Evolutionary conservation across 2,113 vertebrate genomes (phyloP).

Genomic region (Elaphurus davidianus): DNA sequence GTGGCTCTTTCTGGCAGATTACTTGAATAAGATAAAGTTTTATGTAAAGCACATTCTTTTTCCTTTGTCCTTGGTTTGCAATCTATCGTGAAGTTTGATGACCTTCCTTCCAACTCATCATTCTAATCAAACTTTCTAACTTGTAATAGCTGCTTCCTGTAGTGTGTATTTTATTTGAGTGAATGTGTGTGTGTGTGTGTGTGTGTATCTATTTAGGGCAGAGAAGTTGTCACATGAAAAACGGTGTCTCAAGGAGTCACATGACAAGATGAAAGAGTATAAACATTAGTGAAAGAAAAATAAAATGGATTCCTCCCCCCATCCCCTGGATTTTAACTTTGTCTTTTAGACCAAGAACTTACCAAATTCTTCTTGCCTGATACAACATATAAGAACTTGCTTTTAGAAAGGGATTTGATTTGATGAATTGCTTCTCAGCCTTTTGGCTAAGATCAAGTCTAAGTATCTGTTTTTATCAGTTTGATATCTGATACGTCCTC

Average conservation of each 20-base stretch:
- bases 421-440: neutral
- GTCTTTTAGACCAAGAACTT: neutral
- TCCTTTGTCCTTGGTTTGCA: conserved; percentile 22
- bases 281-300: neutral
- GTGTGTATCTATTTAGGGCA: neutral
- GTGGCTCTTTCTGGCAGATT: conserved; percentile 46
- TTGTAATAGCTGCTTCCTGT: neutral
- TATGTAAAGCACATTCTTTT: conserved; percentile 34
- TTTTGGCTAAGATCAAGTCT: neutral
- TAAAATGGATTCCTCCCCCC: neutral
- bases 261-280: neutral
- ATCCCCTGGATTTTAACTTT: neutral
- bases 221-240: neutral
- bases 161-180: neutral
- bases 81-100: conserved; percentile 37
- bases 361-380: neutral
- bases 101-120: neutral
- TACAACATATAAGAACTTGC: neutral
- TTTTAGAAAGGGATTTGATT: neutral
- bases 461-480: neutral
- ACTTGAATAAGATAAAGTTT: conserved; percentile 65
- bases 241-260: neutral
- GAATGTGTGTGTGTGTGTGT: neutral
- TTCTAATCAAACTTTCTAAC: conserved; percentile 32
- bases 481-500: neutral